phyloP scores from a whole-genome alignment of 2,113 vertebrate genomes.

The Anarrhichthys ocellatus region DNA sequence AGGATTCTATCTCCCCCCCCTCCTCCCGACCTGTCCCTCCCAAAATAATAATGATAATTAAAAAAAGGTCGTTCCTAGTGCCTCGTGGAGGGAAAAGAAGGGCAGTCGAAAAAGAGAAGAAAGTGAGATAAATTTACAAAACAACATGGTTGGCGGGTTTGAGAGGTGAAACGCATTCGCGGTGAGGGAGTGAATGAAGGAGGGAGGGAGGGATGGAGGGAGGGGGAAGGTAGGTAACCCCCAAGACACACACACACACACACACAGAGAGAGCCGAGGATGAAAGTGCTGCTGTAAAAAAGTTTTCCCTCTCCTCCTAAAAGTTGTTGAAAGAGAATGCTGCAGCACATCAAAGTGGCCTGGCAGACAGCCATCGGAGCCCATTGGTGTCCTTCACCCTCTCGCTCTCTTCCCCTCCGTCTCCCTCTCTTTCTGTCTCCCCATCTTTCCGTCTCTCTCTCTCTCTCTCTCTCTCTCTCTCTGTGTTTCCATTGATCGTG shows the following conservation, averaged over 20 bases:
- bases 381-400: constrained; percentile 78
- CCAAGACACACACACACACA: constrained; percentile 28
- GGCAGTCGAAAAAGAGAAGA: constrained; percentile 13
- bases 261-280: constrained; percentile 46
- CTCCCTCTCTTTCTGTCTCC: constrained; percentile 4
- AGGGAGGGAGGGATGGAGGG: constrained; percentile 31
- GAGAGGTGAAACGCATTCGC: constrained; percentile 50
- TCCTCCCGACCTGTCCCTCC: neutral
- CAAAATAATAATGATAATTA: neutral
- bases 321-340: constrained; percentile 80
- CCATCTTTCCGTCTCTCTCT: constrained; percentile 10
- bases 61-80: constrained; percentile 26
- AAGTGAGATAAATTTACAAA: constrained; percentile 51
- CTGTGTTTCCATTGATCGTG: constrained; percentile 67
- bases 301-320: constrained; percentile 74
- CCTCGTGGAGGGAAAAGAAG: constrained; percentile 7
- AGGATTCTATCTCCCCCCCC: constrained; percentile 82
- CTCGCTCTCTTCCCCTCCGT: constrained; percentile 31
- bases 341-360: constrained; percentile 80
- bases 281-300: constrained; percentile 77
- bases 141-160: constrained; percentile 51
- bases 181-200: constrained; percentile 23
- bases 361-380: constrained; percentile 78
- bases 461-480: constrained; percentile 16
- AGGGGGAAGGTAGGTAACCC: constrained; percentile 35